Conservation (phyloP, 2,113 vertebrate genomes). For the Hassar affinis region DNA sequence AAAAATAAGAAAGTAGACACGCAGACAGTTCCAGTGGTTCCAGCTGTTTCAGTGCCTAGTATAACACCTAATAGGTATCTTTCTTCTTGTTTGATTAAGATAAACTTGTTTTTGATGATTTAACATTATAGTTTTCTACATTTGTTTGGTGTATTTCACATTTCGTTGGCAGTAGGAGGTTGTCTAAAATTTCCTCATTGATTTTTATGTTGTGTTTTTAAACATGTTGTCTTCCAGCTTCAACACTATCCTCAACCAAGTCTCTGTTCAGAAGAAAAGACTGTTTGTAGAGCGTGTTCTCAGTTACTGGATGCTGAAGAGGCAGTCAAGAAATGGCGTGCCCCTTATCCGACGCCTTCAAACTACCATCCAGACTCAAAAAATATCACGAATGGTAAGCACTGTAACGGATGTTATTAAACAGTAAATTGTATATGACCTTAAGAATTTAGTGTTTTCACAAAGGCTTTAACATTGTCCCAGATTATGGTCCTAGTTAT, state of each 20-base stretch:
- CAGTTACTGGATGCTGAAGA: constrained; percentile 96
- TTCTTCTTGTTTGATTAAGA: not conserved
- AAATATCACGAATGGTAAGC: constrained; percentile 79
- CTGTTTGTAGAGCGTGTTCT: constrained; percentile 89
- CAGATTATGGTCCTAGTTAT: not conserved
- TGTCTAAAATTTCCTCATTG: not conserved
- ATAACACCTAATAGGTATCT: constrained; percentile 92
- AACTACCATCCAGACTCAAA: constrained; percentile 84
- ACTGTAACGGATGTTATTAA: not conserved
- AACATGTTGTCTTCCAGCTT: constrained; percentile 70
- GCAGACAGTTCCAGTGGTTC: constrained; percentile 76
- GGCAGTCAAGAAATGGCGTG: constrained; percentile 91
- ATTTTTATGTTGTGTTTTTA: not conserved
- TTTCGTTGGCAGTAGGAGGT: not conserved
- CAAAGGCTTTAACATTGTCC: not conserved
- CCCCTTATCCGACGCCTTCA: constrained; percentile 91
- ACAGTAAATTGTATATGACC: not conserved
- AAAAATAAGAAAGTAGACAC: constrained; percentile 80
- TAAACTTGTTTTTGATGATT: not conserved
- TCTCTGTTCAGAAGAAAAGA: constrained; percentile 93
- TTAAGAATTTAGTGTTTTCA: not conserved
- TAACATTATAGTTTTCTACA: not conserved
- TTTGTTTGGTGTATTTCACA: not conserved
- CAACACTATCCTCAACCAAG: constrained; percentile 94
- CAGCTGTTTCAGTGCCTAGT: constrained; percentile 82